Conservation (phyloP, 2,888 invertebrate genomes). For the Drosophila mercatorum region DNA sequence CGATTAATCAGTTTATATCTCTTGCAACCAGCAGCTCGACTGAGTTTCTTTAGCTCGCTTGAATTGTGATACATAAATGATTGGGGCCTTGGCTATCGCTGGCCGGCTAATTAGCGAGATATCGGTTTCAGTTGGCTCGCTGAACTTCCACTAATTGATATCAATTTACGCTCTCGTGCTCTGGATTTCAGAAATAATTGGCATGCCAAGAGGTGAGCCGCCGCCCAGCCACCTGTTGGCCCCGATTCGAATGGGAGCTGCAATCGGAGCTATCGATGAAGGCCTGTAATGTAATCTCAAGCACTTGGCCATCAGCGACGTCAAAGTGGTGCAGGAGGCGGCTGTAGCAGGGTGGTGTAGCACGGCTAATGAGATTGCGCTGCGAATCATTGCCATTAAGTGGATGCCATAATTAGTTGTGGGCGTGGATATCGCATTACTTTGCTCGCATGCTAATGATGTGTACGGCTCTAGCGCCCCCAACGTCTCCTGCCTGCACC, state of each 20-base stretch:
- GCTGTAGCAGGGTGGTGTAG: background rate
- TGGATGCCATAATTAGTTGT: conserved; percentile 56
- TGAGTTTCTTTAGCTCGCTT: background rate
- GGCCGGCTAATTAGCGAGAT: background rate
- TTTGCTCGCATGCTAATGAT: conserved; percentile 21
- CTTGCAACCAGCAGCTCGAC: background rate
- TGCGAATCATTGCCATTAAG: conserved; percentile 30
- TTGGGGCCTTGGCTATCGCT: background rate
- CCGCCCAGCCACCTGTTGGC: conserved; percentile 15
- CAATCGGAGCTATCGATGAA: conserved; percentile 12
- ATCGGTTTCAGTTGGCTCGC: background rate
- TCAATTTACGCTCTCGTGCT: conserved; percentile 3
- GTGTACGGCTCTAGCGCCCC: background rate
- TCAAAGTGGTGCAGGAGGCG: background rate
- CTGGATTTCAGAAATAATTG: conserved; percentile 7
- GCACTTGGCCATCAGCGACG: conserved; percentile 10
- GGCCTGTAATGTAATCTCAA: conserved; percentile 34
- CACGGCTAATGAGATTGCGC: conserved; percentile 11
- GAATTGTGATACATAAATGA: background rate
- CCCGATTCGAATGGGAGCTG: conserved; percentile 1
- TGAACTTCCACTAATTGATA: conserved; percentile 2
- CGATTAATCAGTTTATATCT: background rate
- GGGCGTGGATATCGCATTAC: conserved; percentile 47
- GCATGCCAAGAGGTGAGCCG: conserved; percentile 3
- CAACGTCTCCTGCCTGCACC: background rate